A percentile compares a stretch with the other conserved stretches of the same genome.
phyloP scores from a whole-genome alignment of 1,140 invertebrate genomes.

The Armadillidium nasatum region DNA sequence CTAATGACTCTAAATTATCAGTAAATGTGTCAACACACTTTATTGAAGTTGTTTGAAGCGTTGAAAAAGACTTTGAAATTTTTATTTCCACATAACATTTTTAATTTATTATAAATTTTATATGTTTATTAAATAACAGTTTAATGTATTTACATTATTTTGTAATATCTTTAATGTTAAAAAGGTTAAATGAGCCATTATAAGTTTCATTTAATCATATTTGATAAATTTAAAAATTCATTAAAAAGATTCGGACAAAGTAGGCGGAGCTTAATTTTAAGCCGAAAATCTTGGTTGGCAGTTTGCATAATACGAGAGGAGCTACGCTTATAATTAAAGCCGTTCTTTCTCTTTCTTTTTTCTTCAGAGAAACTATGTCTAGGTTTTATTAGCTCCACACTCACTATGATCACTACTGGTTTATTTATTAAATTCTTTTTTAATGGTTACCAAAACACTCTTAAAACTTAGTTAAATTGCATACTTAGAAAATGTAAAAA shows the following conservation, averaged over 20 bases:
- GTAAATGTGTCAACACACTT: slow-evolving; percentile 12
- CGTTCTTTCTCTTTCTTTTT: neutral
- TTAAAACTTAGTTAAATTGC: slow-evolving; percentile 1
- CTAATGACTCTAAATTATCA: slow-evolving; percentile 13
- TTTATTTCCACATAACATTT: neutral
- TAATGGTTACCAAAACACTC: neutral
- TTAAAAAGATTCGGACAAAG: neutral
- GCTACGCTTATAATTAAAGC: neutral
- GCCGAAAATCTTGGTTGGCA: neutral
- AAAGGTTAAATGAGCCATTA: neutral
- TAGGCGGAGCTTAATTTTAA: neutral
- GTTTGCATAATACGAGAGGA: slow-evolving; percentile 12
- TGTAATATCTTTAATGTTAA: neutral
- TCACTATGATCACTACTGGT: neutral
- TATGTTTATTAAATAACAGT: neutral
- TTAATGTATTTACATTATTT: neutral
- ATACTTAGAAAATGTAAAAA: neutral
- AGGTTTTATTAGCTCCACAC: neutral
- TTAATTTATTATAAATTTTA: neutral
- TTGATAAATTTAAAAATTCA: neutral
- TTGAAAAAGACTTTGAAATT: neutral
- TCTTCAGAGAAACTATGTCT: too few relatives aligned
- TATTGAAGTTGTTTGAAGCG: neutral
- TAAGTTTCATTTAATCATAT: neutral
- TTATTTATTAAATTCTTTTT: neutral